A percentile compares a stretch with the other conserved stretches of the same genome.
Evolutionary conservation across 2,888 invertebrate genomes (phyloP).

Genomic region (Andrena haemorrhoa): DNA sequence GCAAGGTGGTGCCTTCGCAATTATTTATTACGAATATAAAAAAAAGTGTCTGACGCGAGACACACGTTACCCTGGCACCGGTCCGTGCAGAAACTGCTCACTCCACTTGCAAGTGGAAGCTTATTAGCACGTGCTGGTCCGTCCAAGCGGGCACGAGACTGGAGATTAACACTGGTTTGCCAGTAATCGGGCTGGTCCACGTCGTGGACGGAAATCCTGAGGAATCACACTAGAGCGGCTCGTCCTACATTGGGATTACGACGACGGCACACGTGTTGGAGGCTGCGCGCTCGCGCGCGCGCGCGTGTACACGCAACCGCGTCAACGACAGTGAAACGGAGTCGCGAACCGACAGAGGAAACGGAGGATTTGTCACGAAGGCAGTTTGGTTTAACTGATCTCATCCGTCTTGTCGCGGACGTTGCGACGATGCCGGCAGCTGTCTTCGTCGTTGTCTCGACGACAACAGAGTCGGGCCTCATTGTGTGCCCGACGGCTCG

Average conservation of each 20-base stretch:
- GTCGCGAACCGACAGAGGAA: slow-evolving; percentile 80
- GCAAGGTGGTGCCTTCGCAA: too few species aligned
- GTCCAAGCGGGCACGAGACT: not conserved
- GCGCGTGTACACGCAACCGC: slow-evolving; percentile 56
- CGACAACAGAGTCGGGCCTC: slow-evolving; percentile 50
- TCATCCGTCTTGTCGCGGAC: slow-evolving; percentile 83
- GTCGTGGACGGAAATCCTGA: slow-evolving; percentile 63
- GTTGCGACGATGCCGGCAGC: slow-evolving; percentile 62
- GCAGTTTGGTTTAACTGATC: slow-evolving; percentile 84
- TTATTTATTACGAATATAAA: too few species aligned
- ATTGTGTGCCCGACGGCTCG: slow-evolving; percentile 49
- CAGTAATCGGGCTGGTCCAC: slow-evolving; percentile 38
- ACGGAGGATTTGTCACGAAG: slow-evolving; percentile 84
- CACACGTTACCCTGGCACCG: not conserved
- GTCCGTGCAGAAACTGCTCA: not conserved
- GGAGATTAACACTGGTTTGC: slow-evolving; percentile 36
- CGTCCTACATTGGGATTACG: slow-evolving; percentile 63
- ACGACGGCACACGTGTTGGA: slow-evolving; percentile 9
- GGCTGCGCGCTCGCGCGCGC: slow-evolving; percentile 30
- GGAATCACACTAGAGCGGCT: slow-evolving; percentile 52
- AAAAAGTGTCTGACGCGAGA: too few species aligned
- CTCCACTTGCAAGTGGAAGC: not conserved
- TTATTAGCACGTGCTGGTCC: not conserved
- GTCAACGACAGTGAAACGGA: slow-evolving; percentile 64
- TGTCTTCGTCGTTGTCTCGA: slow-evolving; percentile 65